A percentile compares a stretch with the other conserved stretches of the same genome.
Evolutionary conservation across 1,140 invertebrate genomes (phyloP).

Genomic region (Lasioglossum albipes): DNA sequence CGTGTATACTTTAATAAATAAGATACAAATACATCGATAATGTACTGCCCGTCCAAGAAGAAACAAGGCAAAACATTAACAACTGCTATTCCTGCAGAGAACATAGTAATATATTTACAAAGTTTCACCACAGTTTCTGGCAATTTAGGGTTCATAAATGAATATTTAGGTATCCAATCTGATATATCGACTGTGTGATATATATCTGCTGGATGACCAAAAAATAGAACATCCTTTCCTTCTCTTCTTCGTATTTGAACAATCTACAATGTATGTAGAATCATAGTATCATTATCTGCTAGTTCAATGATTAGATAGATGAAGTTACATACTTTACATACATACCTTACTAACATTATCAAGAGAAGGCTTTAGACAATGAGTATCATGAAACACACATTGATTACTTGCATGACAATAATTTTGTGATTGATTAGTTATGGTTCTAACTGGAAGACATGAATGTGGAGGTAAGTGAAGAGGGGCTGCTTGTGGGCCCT

Average conservation of each 20-base stretch:
- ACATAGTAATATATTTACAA: slow-evolving; percentile 89
- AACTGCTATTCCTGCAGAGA: slow-evolving; percentile 94
- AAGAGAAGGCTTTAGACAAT: slow-evolving; percentile 88
- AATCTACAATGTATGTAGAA: slow-evolving; percentile 63
- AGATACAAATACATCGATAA: slow-evolving; percentile 83
- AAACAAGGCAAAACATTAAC: slow-evolving; percentile 96
- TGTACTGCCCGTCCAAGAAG: slow-evolving; percentile 95
- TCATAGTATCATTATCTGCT: slow-evolving; percentile 19
- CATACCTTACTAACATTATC: slow-evolving; percentile 89
- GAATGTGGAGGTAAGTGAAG: slow-evolving; percentile 86
- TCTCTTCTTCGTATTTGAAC: slow-evolving; percentile 85
- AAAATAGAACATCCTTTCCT: slow-evolving; percentile 85
- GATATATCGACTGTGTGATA: slow-evolving; percentile 86
- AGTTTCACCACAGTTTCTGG: slow-evolving; percentile 85
- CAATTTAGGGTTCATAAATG: slow-evolving; percentile 84
- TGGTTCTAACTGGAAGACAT: slow-evolving; percentile 89
- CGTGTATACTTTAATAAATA: slow-evolving; percentile 79
- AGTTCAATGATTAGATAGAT: slow-evolving; percentile 13
- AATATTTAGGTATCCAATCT: slow-evolving; percentile 89
- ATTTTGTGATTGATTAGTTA: slow-evolving; percentile 85
- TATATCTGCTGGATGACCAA: slow-evolving; percentile 88
- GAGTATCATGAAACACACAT: slow-evolving; percentile 81
- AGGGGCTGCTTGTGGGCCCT: slow-evolving; percentile 81
- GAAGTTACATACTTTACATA: slow-evolving; percentile 22
- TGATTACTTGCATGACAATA: slow-evolving; percentile 82